These are phyloP conservation scores for Ascaphus truei DNA, from an alignment of 2,113 vertebrate species.

Conservation along the genomic window DNA sequence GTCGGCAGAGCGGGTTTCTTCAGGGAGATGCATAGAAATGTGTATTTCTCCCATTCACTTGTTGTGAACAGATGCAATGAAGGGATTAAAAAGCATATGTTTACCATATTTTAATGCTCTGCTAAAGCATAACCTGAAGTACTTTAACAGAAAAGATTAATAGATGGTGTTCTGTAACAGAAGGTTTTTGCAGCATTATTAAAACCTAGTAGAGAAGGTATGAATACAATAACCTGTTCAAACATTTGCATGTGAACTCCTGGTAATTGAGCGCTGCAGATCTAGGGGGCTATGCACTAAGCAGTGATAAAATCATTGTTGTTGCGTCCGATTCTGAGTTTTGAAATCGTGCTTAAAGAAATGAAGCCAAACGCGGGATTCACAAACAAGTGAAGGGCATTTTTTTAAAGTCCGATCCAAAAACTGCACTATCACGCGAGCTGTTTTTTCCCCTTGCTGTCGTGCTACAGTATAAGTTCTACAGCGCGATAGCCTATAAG, in stretches of 20 bases:
- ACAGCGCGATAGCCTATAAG: too few species aligned
- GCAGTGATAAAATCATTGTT: too few species aligned
- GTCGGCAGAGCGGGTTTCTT: neutral
- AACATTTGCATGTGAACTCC: neutral
- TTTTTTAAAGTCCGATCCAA: too few species aligned
- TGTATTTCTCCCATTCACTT: neutral
- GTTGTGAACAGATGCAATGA: neutral
- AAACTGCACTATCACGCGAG: too few species aligned
- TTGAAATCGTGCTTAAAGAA: too few species aligned
- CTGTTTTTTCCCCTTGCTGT: too few species aligned
- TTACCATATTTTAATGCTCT: conserved; percentile 33
- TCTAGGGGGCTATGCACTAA: too few species aligned
- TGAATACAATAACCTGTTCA: neutral
- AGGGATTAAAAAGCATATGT: conserved; percentile 22
- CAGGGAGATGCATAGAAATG: neutral
- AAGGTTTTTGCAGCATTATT: neutral
- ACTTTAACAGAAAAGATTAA: conserved; percentile 27
- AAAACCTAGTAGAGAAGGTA: neutral
- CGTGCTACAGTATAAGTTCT: too few species aligned
- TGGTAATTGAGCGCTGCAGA: neutral
- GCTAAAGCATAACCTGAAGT: conserved; percentile 32
- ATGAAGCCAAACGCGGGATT: too few species aligned
- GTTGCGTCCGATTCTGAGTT: too few species aligned
- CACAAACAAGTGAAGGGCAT: too few species aligned
- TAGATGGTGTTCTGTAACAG: neutral